Evolutionary conservation across 2,113 vertebrate species (phyloP).

Genomic region (Heterotilapia buettikoferi): DNA sequence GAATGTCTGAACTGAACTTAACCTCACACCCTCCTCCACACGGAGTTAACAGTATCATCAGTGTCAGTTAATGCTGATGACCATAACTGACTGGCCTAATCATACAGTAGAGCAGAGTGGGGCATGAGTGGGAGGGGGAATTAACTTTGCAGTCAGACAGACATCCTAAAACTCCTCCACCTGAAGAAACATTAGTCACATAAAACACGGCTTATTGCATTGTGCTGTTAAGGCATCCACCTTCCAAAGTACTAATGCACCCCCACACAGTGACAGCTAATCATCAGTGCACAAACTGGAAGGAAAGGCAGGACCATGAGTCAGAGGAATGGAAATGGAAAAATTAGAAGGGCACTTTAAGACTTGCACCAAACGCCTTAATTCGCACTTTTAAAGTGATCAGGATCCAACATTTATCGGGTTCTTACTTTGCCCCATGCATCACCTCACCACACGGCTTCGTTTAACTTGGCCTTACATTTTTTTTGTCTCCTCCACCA

Average conservation of each 20-base stretch:
- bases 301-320: not conserved
- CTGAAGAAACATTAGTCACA: not conserved
- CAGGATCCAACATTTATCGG: not conserved
- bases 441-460: not conserved
- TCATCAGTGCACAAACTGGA: not conserved
- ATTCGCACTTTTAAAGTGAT: not conserved
- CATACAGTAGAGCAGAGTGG: not conserved
- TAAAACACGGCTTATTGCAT: not conserved
- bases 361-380: not conserved
- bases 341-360: not conserved
- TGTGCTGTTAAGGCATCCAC: not conserved
- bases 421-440: not conserved
- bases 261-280: not conserved
- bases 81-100: constrained; percentile 1
- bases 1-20: not conserved
- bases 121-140: not conserved
- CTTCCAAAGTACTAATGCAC: not conserved
- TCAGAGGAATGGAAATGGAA: not conserved
- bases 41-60: not conserved
- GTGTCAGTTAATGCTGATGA: constrained; percentile 21
- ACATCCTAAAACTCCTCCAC: not conserved
- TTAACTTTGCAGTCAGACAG: not conserved
- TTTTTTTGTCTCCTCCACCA: not conserved
- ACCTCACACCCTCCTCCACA: not conserved
- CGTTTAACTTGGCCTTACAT: not conserved